These are phyloP conservation scores for Vireo altiloquus DNA, from an alignment of 2,113 vertebrate genomes.

Conservation along the genomic window DNA sequence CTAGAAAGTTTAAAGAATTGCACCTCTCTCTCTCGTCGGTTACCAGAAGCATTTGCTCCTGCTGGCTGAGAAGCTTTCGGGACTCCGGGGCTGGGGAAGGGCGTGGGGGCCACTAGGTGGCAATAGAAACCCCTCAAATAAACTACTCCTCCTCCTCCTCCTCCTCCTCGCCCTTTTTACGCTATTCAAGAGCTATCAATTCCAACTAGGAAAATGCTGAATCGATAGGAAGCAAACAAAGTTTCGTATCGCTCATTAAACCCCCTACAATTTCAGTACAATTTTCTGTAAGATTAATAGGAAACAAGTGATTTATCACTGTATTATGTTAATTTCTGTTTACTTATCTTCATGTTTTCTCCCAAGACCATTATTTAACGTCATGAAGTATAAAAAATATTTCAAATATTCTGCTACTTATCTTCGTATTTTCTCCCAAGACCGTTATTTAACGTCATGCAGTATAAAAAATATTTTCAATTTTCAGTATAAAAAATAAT, in stretches of 20 bases:
- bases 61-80: fast-evolving
- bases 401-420: no score
- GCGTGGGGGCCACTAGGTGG: slow-evolving; percentile 71
- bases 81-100: background rate
- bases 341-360: background rate
- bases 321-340: background rate
- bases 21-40: background rate
- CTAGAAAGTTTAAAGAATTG: background rate
- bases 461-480: no score
- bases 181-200: fast-evolving
- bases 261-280: background rate
- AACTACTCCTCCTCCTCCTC: fast-evolving
- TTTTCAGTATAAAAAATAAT: no score
- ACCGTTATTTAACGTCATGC: no score
- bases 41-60: background rate
- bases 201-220: background rate
- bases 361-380: background rate
- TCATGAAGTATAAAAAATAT: background rate
- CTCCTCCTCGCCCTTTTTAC: fast-evolving
- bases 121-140: slow-evolving; percentile 68
- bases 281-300: background rate
- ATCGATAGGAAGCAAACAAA: background rate
- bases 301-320: background rate
- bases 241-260: background rate
- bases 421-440: no score